Conservation (phyloP, 2,888 invertebrate genomes). For the Tridacna gigas region DNA sequence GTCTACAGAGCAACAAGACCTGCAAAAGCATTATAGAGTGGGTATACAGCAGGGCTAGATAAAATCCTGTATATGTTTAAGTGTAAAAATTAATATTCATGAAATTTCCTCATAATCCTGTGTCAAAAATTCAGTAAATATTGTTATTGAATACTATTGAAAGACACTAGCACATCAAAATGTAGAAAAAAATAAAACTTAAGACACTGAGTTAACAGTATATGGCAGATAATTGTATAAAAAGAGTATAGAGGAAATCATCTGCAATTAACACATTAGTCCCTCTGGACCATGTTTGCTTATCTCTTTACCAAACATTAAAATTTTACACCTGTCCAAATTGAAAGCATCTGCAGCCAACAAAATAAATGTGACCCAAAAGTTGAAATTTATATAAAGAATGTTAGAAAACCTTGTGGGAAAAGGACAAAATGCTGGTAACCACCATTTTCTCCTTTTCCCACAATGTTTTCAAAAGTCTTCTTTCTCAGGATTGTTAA, state of each 20-base stretch:
- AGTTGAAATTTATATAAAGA: neutral
- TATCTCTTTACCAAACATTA: no score
- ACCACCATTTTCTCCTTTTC: constrained; percentile 8
- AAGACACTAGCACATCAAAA: neutral
- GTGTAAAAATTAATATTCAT: neutral
- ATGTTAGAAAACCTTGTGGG: neutral
- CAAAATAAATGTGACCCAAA: no score
- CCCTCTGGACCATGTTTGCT: no score
- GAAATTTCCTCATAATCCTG: neutral
- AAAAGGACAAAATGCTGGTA: neutral
- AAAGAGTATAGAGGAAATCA: neutral
- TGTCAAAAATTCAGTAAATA: neutral
- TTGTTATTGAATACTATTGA: neutral
- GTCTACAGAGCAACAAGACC: no score
- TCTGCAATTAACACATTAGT: neutral
- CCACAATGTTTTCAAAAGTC: constrained; percentile 7
- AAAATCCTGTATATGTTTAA: no score
- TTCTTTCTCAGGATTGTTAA: neutral
- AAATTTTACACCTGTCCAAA: no score
- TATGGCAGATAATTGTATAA: no score
- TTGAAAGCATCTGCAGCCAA: no score
- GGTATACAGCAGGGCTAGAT: no score
- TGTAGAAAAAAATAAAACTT: neutral
- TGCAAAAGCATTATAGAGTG: no score
- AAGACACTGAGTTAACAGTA: no score